These are phyloP conservation scores for Pseudococcus longispinus DNA, from an alignment of 2,888 invertebrate species.

Conservation along the genomic window DNA sequence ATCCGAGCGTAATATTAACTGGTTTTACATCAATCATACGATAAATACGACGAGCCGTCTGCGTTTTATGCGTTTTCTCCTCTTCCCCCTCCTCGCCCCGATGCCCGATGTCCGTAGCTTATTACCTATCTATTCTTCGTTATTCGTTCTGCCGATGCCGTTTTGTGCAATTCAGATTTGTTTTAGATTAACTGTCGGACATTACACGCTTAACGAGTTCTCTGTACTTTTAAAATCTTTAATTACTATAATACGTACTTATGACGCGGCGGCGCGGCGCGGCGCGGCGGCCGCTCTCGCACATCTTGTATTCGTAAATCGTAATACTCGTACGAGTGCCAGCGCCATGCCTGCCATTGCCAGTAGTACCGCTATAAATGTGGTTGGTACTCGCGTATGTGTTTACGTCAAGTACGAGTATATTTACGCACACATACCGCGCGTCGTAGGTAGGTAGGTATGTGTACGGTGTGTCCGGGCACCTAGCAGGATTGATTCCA, in stretches of 20 bases:
- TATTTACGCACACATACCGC: no score
- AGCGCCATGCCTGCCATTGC: no score
- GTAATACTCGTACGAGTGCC: no score
- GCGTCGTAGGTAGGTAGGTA: no score
- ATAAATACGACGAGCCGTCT: slow-evolving; percentile 52
- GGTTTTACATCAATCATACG: slow-evolving; percentile 54
- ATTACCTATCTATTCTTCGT: not conserved
- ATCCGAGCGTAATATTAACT: slow-evolving; percentile 50
- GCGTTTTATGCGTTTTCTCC: slow-evolving; percentile 46
- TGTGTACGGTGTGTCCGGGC: no score
- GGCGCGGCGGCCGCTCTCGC: no score
- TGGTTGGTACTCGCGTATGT: no score
- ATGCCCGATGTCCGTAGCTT: not conserved
- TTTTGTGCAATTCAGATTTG: slow-evolving; percentile 42
- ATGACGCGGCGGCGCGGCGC: no score
- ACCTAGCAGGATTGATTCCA: no score
- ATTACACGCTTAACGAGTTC: slow-evolving; percentile 49
- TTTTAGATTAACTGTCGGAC: slow-evolving; percentile 45
- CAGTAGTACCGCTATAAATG: no score
- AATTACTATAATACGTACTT: not conserved
- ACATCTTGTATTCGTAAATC: no score
- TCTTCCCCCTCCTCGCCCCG: not conserved
- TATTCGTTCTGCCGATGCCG: not conserved
- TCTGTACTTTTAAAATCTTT: not conserved
- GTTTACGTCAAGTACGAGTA: no score